Evolutionary conservation across 2,113 vertebrate species (phyloP).

Genomic region (Herpetotheres cachinnans): DNA sequence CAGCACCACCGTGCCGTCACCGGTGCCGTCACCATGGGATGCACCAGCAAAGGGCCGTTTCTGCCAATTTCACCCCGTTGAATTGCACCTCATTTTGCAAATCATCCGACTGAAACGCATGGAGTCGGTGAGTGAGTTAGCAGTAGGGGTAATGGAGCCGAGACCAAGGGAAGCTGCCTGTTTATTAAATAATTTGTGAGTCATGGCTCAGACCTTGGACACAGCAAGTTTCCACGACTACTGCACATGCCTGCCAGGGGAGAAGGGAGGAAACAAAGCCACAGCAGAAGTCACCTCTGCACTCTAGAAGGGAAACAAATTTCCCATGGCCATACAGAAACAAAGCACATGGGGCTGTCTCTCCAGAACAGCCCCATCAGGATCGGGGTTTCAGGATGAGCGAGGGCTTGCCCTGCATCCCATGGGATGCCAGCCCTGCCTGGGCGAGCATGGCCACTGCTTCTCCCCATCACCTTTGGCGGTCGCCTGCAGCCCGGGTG

Average conservation of each 20-base stretch:
- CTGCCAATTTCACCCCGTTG: not conserved
- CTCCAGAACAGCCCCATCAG: not conserved
- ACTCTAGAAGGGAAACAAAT: not conserved
- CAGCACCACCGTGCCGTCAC: accelerated
- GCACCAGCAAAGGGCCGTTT: not conserved
- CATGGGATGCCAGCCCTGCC: accelerated
- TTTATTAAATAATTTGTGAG: constrained; percentile 20
- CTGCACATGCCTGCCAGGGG: not conserved
- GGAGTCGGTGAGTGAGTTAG: not conserved
- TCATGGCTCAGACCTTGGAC: not conserved
- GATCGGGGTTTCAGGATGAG: not conserved
- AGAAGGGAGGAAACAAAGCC: not conserved
- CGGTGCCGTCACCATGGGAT: accelerated
- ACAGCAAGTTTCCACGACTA: constrained; percentile 3
- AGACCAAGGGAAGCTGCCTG: not conserved
- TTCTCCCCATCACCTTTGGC: accelerated
- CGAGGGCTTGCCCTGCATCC: accelerated
- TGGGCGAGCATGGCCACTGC: accelerated
- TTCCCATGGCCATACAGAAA: not conserved
- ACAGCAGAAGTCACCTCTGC: not conserved
- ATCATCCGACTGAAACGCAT: accelerated
- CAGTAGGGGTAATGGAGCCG: not conserved
- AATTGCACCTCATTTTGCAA: not conserved
- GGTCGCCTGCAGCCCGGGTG: not conserved
- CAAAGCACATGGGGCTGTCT: accelerated